Percentiles rank a stretch among this genome's conserved stretches.
Evolutionary conservation across 2,888 invertebrate species (phyloP).

Genomic region (Tryphoninae sp.): DNA sequence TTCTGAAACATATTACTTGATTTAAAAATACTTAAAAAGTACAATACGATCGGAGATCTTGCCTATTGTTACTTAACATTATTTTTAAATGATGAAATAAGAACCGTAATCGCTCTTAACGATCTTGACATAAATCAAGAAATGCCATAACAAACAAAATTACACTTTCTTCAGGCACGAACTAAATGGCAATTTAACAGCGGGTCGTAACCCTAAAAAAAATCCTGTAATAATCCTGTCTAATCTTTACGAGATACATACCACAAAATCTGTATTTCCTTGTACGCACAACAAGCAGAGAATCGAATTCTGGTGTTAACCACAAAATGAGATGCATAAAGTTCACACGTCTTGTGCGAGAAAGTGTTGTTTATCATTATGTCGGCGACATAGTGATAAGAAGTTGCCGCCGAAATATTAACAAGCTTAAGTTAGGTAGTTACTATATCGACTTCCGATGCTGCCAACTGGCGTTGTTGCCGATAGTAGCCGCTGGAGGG

Average conservation of each 20-base stretch:
- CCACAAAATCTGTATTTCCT: background rate
- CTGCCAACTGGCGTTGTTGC: background rate
- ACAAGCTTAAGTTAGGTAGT: background rate
- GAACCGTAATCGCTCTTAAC: background rate
- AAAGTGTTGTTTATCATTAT: conserved; percentile 2
- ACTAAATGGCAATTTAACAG: conserved; percentile 9
- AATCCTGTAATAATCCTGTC: background rate
- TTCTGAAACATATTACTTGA: too few species aligned
- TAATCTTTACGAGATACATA: background rate
- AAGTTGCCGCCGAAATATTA: background rate
- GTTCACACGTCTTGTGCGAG: background rate
- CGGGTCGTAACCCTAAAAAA: conserved; percentile 10
- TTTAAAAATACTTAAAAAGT: too few species aligned
- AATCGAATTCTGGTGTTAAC: conserved; percentile 35
- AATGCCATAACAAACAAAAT: background rate
- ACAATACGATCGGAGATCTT: too few species aligned
- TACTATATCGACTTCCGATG: background rate
- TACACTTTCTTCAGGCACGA: conserved; percentile 17
- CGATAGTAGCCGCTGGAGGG: background rate
- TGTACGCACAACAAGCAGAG: background rate
- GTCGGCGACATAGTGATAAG: background rate
- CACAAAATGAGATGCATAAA: conserved; percentile 36
- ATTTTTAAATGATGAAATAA: background rate
- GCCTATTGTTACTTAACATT: background rate
- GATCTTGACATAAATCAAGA: background rate